Percentiles rank a stretch among this genome's conserved stretches.
Conservation (phyloP, 2,797 vertebrate species). For the Lindbergichthys nudifrons region DNA sequence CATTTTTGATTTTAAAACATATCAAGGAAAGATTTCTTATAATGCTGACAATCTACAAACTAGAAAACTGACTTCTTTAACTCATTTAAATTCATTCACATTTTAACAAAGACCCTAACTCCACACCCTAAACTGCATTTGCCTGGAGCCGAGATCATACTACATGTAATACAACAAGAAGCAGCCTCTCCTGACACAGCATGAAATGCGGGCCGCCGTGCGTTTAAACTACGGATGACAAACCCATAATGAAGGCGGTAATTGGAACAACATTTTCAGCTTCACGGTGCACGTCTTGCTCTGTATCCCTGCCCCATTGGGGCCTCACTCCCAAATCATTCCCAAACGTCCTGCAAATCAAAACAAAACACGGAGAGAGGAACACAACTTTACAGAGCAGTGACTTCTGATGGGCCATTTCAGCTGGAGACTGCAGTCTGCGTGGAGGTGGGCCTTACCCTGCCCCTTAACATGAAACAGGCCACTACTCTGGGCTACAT, state of each 20-base stretch:
- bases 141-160: slow-evolving; percentile 69
- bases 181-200: slow-evolving; percentile 70
- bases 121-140: slow-evolving; percentile 46
- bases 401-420: slow-evolving; percentile 82
- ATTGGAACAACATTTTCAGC: slow-evolving; percentile 86
- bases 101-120: slow-evolving; percentile 52
- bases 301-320: slow-evolving; percentile 79
- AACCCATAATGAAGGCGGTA: slow-evolving; percentile 84
- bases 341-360: slow-evolving; percentile 84
- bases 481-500: slow-evolving; percentile 64
- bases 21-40: background rate
- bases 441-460: slow-evolving; percentile 58
- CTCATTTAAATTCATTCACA: slow-evolving; percentile 21
- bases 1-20: slow-evolving; percentile 30
- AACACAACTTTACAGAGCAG: slow-evolving; percentile 79
- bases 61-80: slow-evolving; percentile 1
- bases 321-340: slow-evolving; percentile 82
- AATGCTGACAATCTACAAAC: slow-evolving; percentile 7
- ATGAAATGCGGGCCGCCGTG: slow-evolving; percentile 78
- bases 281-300: slow-evolving; percentile 70
- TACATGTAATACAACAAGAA: slow-evolving; percentile 74
- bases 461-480: slow-evolving; percentile 75
- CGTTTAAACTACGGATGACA: slow-evolving; percentile 77
- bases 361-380: slow-evolving; percentile 79
- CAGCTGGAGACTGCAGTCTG: slow-evolving; percentile 75